Percentiles rank a stretch among this genome's conserved stretches.
Evolutionary conservation across 2,113 vertebrate species (phyloP).

Genomic region (western clawed frog (Xenopus tropicalis)): DNA sequence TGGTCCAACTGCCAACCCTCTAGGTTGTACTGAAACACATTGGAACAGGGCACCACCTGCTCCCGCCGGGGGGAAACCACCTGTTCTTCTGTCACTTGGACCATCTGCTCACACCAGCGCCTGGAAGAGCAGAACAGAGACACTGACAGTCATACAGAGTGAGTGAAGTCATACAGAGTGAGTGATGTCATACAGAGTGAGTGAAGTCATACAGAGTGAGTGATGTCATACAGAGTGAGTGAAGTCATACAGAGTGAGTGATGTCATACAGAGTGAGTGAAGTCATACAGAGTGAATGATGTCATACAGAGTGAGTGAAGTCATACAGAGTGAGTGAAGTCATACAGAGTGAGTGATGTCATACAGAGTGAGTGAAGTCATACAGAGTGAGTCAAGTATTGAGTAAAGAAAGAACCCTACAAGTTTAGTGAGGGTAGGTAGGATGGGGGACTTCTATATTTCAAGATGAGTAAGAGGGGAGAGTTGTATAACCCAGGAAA

Average conservation of each 20-base stretch:
- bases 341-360: too few relatives aligned
- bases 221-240: background rate
- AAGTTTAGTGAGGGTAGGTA: background rate
- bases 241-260: background rate
- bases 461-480: too few relatives aligned
- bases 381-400: background rate
- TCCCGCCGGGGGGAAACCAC: slow-evolving; percentile 68
- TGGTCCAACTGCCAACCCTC: slow-evolving; percentile 76
- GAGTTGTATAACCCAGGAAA: too few relatives aligned
- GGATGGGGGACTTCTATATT: background rate
- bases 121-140: slow-evolving; percentile 50
- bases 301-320: background rate
- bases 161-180: background rate
- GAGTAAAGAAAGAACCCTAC: background rate
- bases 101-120: slow-evolving; percentile 72
- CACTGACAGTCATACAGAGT: too few relatives aligned
- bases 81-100: slow-evolving; percentile 62
- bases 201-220: too few relatives aligned
- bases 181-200: too few relatives aligned
- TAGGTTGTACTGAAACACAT: slow-evolving; percentile 73
- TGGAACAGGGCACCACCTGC: slow-evolving; percentile 70
- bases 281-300: background rate
- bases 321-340: background rate
- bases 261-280: background rate
- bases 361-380: too few relatives aligned